Base-by-base conservation (phyloP, 2,113 vertebrate genomes). In the Smithornis capensis region DNA sequence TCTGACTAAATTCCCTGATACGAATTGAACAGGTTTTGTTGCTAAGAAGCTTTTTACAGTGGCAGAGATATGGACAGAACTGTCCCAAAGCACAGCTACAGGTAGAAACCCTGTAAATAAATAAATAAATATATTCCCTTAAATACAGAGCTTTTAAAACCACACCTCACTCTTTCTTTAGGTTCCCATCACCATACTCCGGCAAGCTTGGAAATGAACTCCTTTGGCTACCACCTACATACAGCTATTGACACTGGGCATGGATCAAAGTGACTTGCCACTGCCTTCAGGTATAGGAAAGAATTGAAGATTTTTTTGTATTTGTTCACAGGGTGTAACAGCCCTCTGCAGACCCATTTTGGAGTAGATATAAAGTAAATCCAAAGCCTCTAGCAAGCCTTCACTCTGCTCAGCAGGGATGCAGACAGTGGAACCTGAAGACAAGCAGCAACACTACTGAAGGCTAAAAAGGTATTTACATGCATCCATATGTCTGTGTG, bases 401-500 rank as follows among this genome's bases (percentile, higher is more conserved):
- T 29, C 24, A 4, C 23, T 18, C 44, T 42, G 53, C 53, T 80
- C 59, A 76, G 37, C 7, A 0, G 65, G 14, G 44, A 63, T 55
- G 63, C 45, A 40, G 27, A 6, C 2, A 3, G 50, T 35, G 11
- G 31, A 28, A 59, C n/a, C 3, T 11, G 14, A 75, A 55, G 69
- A 67, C 62, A 79, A 50, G 52, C 50, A 56, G 59, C 33, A 75
- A 10, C 29, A 4, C 33, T 24, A 23, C 19, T 44, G 80, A 21
- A 45, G 47, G 33, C 50, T 81, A 1, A 31, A 23, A 10, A n/a
- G n/a, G 3, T 14, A 15, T 21, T 13, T 6, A 4, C 17, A 2
- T 8, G 17, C 19, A 33, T 47, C 45, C 45, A 47, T 35, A 64
- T 4, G 24, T 0, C 16, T 2, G 2, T 4, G 37, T 29, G 21